Base-by-base conservation (phyloP, 2,888 invertebrate species). In the Gari tellinella region DNA sequence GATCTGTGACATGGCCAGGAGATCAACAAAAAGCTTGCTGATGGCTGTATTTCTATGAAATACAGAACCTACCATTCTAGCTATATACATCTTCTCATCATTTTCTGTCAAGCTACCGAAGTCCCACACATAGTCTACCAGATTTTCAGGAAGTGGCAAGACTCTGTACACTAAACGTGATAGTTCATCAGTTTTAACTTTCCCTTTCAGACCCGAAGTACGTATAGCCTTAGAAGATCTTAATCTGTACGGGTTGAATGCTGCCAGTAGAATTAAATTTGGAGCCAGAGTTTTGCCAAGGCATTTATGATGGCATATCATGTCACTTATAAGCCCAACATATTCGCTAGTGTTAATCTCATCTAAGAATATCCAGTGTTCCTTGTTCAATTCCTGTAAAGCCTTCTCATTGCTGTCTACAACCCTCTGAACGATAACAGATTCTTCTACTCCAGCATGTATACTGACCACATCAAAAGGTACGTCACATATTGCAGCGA, bases 101-200 rank as follows among this genome's bases (percentile, higher is more conserved):
- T 56, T 58, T 25, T 72, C 72, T 57, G 67, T 76, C 5, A 86
- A 55, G n/a, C 70, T 75, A 3, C 86, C 86, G 75, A 81, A 86
- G 43, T 86, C 86, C 84, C 84, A 86, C 0, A 86, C 82, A 73
- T 72, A 85, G 51, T 86, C 86, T 8, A 86, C 64, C 67, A 86
- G 64, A n/a, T 74, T 70, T 64, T 86, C 85, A 21, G 86, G 86
- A 7, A 86, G 62, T 19, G 86, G 86, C n/a, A 81, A 62, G 1
- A 86, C 86, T 40, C 86, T 70, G 46, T 86, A 86, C 0, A 83
- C 85, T 12, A 86, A 64, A 46, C 66, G 70, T 5, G 85, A 85
- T 1, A 82, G 62, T 26, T 82, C 79, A 63, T 85, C 86, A 8
- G 81, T 72, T 56, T 69, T 75, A 10, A 79, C 67, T 57, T 83